These are phyloP conservation scores for Drosophila picticornis DNA, from an alignment of 2,888 invertebrate species.

Conservation along the genomic window DNA sequence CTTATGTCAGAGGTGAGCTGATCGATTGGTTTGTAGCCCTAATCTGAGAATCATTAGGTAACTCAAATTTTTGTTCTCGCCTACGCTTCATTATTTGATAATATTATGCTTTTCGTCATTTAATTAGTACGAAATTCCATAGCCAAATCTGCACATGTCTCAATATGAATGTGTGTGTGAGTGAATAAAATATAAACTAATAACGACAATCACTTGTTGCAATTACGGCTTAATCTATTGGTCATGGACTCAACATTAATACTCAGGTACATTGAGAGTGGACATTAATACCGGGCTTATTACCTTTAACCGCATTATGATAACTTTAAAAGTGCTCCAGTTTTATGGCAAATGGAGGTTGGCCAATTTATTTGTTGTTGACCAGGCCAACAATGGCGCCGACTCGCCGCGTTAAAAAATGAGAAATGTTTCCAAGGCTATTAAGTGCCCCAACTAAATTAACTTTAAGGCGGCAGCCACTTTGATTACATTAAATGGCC, in stretches of 20 bases:
- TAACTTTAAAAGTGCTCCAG: constrained; percentile 72
- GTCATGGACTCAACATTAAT: constrained; percentile 37
- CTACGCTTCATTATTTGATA: neutral
- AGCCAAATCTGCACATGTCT: neutral
- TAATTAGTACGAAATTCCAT: no score
- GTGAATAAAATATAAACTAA: neutral
- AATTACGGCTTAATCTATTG: constrained; percentile 44
- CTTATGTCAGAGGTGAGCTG: neutral
- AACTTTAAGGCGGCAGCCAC: constrained; percentile 74
- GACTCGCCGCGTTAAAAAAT: constrained; percentile 55
- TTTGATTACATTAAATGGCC: constrained; percentile 75
- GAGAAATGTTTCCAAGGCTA: constrained; percentile 78
- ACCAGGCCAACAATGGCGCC: constrained; percentile 57
- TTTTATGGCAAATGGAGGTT: constrained; percentile 65
- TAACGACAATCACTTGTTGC: constrained; percentile 50
- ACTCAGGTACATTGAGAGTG: constrained; percentile 34
- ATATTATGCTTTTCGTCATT: neutral
- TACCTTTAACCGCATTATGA: constrained; percentile 80
- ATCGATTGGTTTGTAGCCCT: neutral
- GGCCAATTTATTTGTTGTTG: constrained; percentile 69
- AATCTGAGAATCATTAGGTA: neutral
- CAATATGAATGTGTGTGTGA: neutral
- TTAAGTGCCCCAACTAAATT: constrained; percentile 82
- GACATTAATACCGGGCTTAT: constrained; percentile 75
- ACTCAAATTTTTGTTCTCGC: neutral